Conservation (phyloP, 2,113 vertebrate species). For the Lepus americanus region DNA sequence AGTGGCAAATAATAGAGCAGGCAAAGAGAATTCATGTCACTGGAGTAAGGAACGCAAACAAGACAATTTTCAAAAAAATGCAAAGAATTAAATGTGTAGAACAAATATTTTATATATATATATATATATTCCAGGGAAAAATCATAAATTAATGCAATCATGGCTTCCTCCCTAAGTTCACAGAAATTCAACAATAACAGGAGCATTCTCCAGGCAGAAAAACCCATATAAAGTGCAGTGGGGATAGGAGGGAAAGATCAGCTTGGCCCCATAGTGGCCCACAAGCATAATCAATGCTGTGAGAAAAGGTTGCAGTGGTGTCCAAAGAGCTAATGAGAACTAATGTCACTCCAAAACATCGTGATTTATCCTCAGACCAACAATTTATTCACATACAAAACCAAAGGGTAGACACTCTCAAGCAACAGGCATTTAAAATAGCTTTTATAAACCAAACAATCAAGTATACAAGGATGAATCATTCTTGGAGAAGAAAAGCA, state of each 20-base stretch:
- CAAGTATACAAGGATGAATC: neutral
- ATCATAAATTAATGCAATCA: neutral
- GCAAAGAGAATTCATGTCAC: neutral
- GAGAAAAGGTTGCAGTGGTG: neutral
- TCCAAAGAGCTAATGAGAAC: neutral
- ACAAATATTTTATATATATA: neutral
- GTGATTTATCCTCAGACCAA: neutral
- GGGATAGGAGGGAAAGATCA: neutral
- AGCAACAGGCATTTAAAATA: constrained; percentile 9
- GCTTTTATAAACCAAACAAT: constrained; percentile 7
- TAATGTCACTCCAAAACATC: neutral
- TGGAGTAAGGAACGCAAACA: neutral
- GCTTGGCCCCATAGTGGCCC: neutral
- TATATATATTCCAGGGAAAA: neutral
- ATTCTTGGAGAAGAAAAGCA: neutral
- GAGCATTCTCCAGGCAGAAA: neutral
- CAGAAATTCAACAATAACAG: constrained; percentile 24
- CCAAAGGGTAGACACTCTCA: neutral
- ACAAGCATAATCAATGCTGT: neutral
- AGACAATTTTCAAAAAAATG: neutral
- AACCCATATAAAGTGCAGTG: neutral
- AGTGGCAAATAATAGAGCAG: neutral
- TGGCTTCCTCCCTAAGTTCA: neutral
- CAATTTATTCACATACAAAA: neutral
- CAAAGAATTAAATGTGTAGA: neutral